Evolutionary conservation across 92 coral and sea anemone genomes (phyloP).

Genomic region (Palythoa grandiflora): DNA sequence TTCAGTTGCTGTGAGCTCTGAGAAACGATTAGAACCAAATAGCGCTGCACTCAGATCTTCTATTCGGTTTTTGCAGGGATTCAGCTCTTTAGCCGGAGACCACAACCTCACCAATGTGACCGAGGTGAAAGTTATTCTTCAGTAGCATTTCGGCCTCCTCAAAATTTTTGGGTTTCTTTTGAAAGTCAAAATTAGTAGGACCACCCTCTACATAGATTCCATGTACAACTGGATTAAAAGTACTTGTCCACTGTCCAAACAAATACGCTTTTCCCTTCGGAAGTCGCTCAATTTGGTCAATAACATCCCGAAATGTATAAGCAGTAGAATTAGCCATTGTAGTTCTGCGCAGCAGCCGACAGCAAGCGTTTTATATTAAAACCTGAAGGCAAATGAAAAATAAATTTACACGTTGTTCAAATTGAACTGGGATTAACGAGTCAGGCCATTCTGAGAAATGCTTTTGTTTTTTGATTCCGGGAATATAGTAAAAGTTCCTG

Average conservation of each 20-base stretch:
- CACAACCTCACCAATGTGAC: conserved; percentile 21
- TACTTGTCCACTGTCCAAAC: conserved; percentile 43
- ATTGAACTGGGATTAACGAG: neutral
- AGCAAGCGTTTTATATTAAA: neutral
- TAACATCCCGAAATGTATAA: conserved; percentile 22
- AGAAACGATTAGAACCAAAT: neutral
- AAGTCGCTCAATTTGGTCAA: neutral
- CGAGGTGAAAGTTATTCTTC: neutral
- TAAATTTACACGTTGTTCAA: neutral
- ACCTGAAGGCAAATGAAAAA: neutral
- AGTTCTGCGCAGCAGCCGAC: neutral
- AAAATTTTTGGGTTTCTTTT: no score
- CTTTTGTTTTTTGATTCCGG: neutral
- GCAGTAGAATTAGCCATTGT: conserved; percentile 10
- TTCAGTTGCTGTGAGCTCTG: neutral
- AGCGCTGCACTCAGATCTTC: neutral
- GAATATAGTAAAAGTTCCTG: neutral
- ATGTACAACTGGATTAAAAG: conserved; percentile 39
- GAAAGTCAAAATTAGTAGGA: no score
- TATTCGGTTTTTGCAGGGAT: neutral
- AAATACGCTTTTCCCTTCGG: neutral
- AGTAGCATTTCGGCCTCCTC: no score
- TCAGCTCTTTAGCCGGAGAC: neutral
- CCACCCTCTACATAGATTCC: no score
- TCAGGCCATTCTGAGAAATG: neutral